Evolutionary conservation across 2,888 invertebrate species (phyloP), one percentile per base, ranked within the genome.

Genomic region (Argyra leucocephala): DNA sequence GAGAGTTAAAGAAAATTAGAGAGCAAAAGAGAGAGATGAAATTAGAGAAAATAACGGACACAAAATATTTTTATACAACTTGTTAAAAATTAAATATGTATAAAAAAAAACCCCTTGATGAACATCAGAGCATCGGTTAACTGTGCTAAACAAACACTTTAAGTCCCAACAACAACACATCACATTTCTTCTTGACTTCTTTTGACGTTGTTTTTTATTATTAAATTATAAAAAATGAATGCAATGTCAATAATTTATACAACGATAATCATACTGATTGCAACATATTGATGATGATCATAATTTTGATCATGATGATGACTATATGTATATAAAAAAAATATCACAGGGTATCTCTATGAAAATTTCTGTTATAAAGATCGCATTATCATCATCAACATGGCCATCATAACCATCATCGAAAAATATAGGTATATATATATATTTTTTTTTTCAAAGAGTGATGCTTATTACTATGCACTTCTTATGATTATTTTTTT

Each of bases 161-260:
- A 31, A 31, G 7, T n/a, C n/a, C n/a, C n/a, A n/a, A n/a, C n/a
- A n/a, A n/a, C n/a, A n/a, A n/a, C n/a, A n/a, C n/a, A n/a, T n/a
- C n/a, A n/a, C n/a, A n/a, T n/a, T n/a, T 6, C 12, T 31, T 31
- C 26, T 31, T 48, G 15, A 48, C 48, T 31, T 12, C 48, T 18
- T 48, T 48, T 48, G 9, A 5, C 5, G n/a, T n/a, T n/a, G n/a
- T 48, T 12, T 15, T 48, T 48, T 48, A 10, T n/a, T 48, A 18
- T 48, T 48, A 18, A 48, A 48, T 48, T 48, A 48, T 48, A 48
- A n/a, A n/a, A n/a, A 48, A 48, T 48, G 48, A 48, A 48, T 48
- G 18, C 18, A 48, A 48, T 48, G 48, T 48, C 48, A 48, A 48
- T n/a, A n/a, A 48, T 48, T 48, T 48, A 48, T 48, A 48, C 18